Percentiles rank a stretch among this genome's conserved stretches.
Conservation (phyloP, 2,797 vertebrate species). For the Enteromius anoplus region DNA sequence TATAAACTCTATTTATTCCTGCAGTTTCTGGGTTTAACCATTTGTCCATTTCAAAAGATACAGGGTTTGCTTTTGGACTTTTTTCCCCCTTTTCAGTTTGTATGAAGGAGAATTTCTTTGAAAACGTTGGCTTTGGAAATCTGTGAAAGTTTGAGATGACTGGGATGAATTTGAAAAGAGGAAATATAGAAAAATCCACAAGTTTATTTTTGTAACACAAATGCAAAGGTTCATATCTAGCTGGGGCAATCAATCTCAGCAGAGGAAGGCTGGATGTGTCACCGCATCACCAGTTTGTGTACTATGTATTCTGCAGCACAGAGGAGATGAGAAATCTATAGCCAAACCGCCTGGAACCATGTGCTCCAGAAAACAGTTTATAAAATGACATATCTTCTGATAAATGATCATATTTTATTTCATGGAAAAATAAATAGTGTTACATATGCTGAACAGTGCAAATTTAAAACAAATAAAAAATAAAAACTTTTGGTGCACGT, state of each 20-base stretch:
- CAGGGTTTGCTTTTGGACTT: constrained; percentile 80
- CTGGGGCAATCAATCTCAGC: constrained; percentile 81
- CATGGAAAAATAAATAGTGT: constrained; percentile 53
- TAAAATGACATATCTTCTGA: constrained; percentile 60
- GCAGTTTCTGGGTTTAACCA: constrained; percentile 78
- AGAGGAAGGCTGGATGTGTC: constrained; percentile 75
- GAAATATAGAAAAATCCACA: constrained; percentile 77
- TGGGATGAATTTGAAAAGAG: constrained; percentile 64
- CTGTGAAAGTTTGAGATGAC: constrained; percentile 71
- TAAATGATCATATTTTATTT: constrained; percentile 70
- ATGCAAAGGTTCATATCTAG: constrained; percentile 79
- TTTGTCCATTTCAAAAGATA: constrained; percentile 82
- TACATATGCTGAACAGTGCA: constrained; percentile 65
- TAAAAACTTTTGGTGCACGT: constrained; percentile 65
- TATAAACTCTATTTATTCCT: constrained; percentile 88
- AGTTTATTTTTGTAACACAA: constrained; percentile 85
- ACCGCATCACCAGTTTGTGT: constrained; percentile 68
- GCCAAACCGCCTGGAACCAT: constrained; percentile 69
- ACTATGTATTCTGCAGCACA: constrained; percentile 78
- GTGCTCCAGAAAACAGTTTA: constrained; percentile 64
- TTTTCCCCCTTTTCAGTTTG: constrained; percentile 69
- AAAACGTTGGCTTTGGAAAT: constrained; percentile 75
- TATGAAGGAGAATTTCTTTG: constrained; percentile 72
- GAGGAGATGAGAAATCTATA: constrained; percentile 67
- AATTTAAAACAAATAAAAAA: constrained; percentile 58